Percentiles rank a stretch among this genome's conserved stretches.
Evolutionary conservation across 2,113 vertebrate species (phyloP).

Genomic region (Hemichromis elongatus): DNA sequence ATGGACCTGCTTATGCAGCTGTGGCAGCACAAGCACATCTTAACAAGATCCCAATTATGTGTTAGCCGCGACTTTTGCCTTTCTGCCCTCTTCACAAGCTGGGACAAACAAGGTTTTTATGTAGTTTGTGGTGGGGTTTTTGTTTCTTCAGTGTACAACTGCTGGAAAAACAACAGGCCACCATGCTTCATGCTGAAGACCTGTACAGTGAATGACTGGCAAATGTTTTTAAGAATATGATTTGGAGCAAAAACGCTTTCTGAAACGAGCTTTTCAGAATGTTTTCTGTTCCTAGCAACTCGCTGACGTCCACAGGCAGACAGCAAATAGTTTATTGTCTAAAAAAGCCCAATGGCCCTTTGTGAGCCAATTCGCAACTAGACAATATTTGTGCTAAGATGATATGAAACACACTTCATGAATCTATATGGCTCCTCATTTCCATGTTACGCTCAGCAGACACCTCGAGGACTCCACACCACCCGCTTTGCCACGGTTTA

Average conservation of each 20-base stretch:
- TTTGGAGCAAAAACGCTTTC: neutral
- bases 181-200: neutral
- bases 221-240: neutral
- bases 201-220: neutral
- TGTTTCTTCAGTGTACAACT: neutral
- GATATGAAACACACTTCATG: neutral
- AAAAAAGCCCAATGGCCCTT: neutral
- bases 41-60: conserved; percentile 22
- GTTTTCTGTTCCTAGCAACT: neutral
- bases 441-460: conserved; percentile 17
- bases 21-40: neutral
- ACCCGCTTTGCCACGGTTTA: neutral
- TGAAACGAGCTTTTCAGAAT: neutral
- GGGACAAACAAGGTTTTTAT: neutral
- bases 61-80: neutral
- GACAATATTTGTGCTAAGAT: neutral
- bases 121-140: neutral
- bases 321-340: neutral
- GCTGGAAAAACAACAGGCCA: neutral
- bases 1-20: conserved; percentile 24
- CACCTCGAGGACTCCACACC: conserved; percentile 12
- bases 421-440: conserved; percentile 19
- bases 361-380: neutral
- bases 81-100: neutral
- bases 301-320: neutral